A percentile compares a stretch with the other conserved stretches of the same genome.
Evolutionary conservation across 2,113 vertebrate species (phyloP).

Genomic region (Steatornis caripensis): DNA sequence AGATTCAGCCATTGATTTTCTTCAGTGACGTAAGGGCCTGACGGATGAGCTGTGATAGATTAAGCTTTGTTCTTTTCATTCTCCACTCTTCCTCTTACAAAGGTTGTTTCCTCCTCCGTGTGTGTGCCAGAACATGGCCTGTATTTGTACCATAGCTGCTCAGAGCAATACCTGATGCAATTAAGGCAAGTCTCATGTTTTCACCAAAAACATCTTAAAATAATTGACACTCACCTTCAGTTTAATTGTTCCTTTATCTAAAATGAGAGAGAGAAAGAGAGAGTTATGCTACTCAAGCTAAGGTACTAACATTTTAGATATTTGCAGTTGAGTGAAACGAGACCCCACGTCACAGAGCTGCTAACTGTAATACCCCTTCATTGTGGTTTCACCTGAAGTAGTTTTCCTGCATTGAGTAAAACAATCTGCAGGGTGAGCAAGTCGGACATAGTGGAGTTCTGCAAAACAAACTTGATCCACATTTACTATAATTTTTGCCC

Average conservation of each 20-base stretch:
- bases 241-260: slow-evolving; percentile 90
- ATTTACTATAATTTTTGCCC: background rate
- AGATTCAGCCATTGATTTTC: background rate
- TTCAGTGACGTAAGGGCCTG: background rate
- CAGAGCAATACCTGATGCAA: background rate
- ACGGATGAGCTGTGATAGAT: background rate
- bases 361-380: background rate
- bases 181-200: too few relatives aligned
- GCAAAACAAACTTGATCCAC: background rate
- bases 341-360: background rate
- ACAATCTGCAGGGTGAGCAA: background rate
- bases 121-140: background rate
- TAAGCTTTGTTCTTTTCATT: background rate
- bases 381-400: background rate
- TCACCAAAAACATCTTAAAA: background rate
- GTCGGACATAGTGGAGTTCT: background rate
- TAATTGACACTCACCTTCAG: slow-evolving; percentile 82
- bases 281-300: background rate
- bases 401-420: background rate
- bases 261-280: slow-evolving; percentile 39
- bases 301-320: background rate
- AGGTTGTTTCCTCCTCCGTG: background rate
- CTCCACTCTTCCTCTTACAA: too few relatives aligned
- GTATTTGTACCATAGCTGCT: background rate
- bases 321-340: background rate